Evolutionary conservation across 2,888 invertebrate genomes (phyloP).

Genomic region (Melanostoma mellinum): DNA sequence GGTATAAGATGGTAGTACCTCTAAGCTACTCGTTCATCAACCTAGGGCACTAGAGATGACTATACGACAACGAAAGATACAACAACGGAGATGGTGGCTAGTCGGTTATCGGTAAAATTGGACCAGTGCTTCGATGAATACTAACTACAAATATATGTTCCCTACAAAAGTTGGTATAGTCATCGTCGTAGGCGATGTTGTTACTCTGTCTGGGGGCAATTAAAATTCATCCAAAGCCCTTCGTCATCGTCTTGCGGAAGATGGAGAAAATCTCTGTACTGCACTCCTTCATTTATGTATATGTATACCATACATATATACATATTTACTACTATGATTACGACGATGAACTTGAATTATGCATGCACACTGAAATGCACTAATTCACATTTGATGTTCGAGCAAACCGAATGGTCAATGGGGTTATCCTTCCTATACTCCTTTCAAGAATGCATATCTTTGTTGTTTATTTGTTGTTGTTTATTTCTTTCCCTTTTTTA

Average conservation of each 20-base stretch:
- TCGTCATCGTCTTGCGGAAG: conserved; percentile 71
- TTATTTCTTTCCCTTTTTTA: not conserved
- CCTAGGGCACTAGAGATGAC: conserved; percentile 54
- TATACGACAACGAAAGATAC: conserved; percentile 69
- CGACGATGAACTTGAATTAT: conserved; percentile 73
- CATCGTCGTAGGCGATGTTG: conserved; percentile 66
- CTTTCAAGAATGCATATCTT: conserved; percentile 40
- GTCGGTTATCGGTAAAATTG: conserved; percentile 71
- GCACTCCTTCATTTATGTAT: conserved; percentile 29
- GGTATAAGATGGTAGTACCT: conserved; percentile 40
- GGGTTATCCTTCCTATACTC: conserved; percentile 78
- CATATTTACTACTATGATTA: conserved; percentile 65
- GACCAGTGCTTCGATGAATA: conserved; percentile 66
- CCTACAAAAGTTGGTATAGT: conserved; percentile 29
- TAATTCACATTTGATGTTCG: conserved; percentile 82
- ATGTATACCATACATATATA: conserved; percentile 1
- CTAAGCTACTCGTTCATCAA: conserved; percentile 68
- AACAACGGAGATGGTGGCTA: conserved; percentile 55
- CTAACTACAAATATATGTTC: conserved; percentile 54
- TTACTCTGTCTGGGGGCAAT: conserved; percentile 69
- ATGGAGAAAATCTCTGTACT: conserved; percentile 60
- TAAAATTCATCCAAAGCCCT: conserved; percentile 71
- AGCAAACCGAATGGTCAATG: conserved; percentile 82
- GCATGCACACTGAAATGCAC: conserved; percentile 79
- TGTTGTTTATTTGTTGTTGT: conserved; percentile 18